Evolutionary conservation across 2,888 invertebrate genomes (phyloP), one percentile per base, ranked within the genome.

Genomic region (Athetis lepigone): DNA sequence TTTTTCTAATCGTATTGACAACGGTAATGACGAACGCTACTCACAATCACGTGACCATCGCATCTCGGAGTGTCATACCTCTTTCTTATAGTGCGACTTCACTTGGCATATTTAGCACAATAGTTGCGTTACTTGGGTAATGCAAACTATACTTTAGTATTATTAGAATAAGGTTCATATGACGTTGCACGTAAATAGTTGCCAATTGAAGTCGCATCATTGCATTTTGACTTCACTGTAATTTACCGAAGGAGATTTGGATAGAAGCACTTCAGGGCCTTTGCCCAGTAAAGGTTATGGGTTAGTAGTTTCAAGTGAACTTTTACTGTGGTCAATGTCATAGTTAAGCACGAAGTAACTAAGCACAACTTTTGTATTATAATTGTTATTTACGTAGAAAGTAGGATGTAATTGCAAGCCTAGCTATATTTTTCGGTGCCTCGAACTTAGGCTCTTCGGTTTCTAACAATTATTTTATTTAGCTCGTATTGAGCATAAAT

Each of bases 301-400:
- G 37, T 2, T 2, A 55, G 13, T 55, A 7, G 13, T 21, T 16
- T 39, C 13, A 13, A 61, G 29, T 13, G 2, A 52, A 27, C 6
- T n/a, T 43, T 13, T 46, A 55, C 9, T 19, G 19, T 45, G 36
- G 7, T 55, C 19, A 29, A 52, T 59, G 25, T 68, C 37, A 11
- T 60, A 59, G 46, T 29, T 27, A 56, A 59, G 64, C 61, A 69
- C 62, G 27, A 45, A 42, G 2, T 62, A 58, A 59, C 18, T 21
- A 51, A 55, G 67, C 70, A 64, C 76, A 61, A 62, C 2, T 65
- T 75, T 75, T 77, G 58, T 62, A 52, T 27, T 13, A 33, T 33
- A 33, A 59, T n/a, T 54, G 55, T 58, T 52, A 66, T 49, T 56
- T 45, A 37, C 2, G 36, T 55, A 61, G 29, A 56, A 43, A 8